phyloP scores from a whole-genome alignment of 2,797 vertebrate genomes.

The Danio tinwini region DNA sequence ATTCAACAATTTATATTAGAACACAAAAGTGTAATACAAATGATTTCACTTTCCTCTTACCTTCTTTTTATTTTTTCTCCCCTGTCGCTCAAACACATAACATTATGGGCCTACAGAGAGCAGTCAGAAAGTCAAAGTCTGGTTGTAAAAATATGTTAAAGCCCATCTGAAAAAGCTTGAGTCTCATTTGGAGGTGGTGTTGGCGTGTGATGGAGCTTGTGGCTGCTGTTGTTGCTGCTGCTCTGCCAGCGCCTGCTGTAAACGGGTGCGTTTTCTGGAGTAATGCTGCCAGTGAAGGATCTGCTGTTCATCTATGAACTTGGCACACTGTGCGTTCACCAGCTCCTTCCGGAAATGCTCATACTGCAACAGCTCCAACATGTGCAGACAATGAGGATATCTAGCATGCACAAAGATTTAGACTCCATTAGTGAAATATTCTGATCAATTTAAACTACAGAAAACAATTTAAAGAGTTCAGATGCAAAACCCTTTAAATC shows the following conservation, averaged over 20 bases:
- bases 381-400: conserved; percentile 95
- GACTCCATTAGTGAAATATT: not conserved
- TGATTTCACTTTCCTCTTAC: not conserved
- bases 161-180: not conserved
- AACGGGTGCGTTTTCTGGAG: conserved; percentile 90
- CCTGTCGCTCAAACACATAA: not conserved
- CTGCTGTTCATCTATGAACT: conserved; percentile 98
- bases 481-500: too few relatives aligned
- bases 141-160: not conserved
- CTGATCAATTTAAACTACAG: not conserved
- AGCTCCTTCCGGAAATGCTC: conserved; percentile 98
- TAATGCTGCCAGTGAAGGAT: conserved; percentile 99
- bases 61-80: not conserved
- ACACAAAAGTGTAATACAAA: too few relatives aligned
- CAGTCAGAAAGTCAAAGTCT: not conserved
- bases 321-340: conserved; percentile 96
- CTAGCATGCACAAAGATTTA: not conserved
- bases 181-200: conserved; percentile 84
- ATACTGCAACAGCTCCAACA: conserved; percentile 96
- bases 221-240: conserved; percentile 86
- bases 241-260: conserved; percentile 94
- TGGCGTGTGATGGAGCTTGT: conserved; percentile 79
- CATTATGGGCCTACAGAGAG: not conserved
- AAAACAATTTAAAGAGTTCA: too few relatives aligned
- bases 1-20: too few relatives aligned